Evolutionary conservation across 2,888 invertebrate species (phyloP).

Genomic region (Limnephilus auricula): DNA sequence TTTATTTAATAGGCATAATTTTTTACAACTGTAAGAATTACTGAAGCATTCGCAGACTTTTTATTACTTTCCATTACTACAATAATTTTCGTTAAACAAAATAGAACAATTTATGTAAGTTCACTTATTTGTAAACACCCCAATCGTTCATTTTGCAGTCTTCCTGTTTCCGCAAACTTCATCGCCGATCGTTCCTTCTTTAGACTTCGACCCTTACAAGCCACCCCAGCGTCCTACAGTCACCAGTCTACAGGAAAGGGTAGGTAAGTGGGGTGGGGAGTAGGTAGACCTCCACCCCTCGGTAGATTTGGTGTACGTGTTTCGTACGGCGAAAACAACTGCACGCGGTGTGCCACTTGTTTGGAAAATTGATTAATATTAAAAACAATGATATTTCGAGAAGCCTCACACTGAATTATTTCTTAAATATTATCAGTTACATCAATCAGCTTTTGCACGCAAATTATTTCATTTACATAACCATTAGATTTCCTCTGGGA

Average conservation of each 20-base stretch:
- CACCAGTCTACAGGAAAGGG: background rate
- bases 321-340: conserved; percentile 13
- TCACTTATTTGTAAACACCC: too few relatives aligned
- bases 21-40: too few relatives aligned
- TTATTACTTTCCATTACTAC: too few relatives aligned
- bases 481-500: background rate
- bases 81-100: too few relatives aligned
- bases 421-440: background rate
- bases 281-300: conserved; percentile 1
- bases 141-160: too few relatives aligned
- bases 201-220: background rate
- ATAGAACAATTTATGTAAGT: too few relatives aligned
- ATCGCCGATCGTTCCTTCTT: background rate
- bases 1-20: too few relatives aligned
- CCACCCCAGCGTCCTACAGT: background rate
- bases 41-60: too few relatives aligned
- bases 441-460: background rate
- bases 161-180: background rate
- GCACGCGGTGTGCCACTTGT: conserved; percentile 19
- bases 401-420: background rate
- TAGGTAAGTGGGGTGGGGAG: background rate
- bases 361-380: conserved; percentile 12
- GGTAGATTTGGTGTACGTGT: conserved; percentile 22
- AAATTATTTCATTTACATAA: background rate
- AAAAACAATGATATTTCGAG: background rate